phyloP scores from a whole-genome alignment of 2,888 invertebrate species.

The Aelia acuminata region DNA sequence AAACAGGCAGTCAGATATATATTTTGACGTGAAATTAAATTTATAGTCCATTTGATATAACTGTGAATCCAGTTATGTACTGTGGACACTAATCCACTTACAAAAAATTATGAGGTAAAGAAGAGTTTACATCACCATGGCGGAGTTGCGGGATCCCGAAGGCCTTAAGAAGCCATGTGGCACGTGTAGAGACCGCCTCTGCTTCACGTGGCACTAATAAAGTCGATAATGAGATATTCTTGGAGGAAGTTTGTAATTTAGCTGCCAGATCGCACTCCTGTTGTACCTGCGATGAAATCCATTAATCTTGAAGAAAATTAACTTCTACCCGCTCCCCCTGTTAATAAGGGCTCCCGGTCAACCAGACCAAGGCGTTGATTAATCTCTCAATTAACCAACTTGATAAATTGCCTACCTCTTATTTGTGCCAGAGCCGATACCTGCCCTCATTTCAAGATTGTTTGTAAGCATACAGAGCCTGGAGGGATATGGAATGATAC shows the following conservation, averaged over 20 bases:
- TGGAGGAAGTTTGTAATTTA: not conserved
- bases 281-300: too few species aligned
- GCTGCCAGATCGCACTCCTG: not conserved
- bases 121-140: not conserved
- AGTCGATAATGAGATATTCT: not conserved
- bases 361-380: not conserved
- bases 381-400: not conserved
- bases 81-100: not conserved
- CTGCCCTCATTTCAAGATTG: not conserved
- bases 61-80: too few species aligned
- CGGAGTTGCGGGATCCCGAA: not conserved
- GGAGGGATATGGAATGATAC: not conserved
- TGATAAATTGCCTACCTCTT: not conserved
- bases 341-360: not conserved
- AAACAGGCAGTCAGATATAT: too few species aligned
- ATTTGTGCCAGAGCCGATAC: not conserved
- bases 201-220: not conserved
- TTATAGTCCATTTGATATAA: too few species aligned
- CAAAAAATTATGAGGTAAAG: not conserved
- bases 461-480: not conserved
- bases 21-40: too few species aligned
- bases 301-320: not conserved
- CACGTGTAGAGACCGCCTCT: not conserved
- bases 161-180: not conserved
- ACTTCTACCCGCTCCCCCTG: not conserved